Conservation (phyloP, 2,113 vertebrate genomes). For the Alethe castanea region DNA sequence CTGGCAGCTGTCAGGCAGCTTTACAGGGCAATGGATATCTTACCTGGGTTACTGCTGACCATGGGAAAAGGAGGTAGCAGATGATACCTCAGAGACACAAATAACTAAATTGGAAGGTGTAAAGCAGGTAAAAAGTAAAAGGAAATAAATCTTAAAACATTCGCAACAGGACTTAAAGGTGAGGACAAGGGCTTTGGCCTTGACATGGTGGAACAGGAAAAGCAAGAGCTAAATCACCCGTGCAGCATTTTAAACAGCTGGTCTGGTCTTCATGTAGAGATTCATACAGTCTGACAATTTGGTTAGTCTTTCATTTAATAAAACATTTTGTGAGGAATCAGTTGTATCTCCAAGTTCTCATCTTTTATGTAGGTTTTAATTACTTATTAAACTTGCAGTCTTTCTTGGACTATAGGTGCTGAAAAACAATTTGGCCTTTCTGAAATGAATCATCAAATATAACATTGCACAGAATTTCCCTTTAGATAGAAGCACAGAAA, state of each 20-base stretch:
- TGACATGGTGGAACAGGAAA: background rate
- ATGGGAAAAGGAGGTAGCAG: background rate
- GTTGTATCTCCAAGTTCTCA: background rate
- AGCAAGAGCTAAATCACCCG: background rate
- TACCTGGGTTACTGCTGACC: background rate
- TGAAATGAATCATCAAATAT: background rate
- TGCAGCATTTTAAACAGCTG: background rate
- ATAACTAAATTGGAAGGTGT: background rate
- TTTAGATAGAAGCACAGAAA: background rate
- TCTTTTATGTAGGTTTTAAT: constrained; percentile 9
- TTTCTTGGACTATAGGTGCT: background rate
- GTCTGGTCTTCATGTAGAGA: background rate
- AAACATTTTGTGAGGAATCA: constrained; percentile 11
- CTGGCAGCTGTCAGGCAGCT: background rate
- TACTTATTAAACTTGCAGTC: background rate
- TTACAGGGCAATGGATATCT: background rate
- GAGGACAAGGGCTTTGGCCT: background rate
- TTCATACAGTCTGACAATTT: background rate
- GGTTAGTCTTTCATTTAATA: background rate
- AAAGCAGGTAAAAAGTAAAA: background rate
- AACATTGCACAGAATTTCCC: background rate
- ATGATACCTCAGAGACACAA: background rate
- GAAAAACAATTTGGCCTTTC: background rate
- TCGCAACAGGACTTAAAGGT: background rate
- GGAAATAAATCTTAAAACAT: background rate